phyloP scores from a whole-genome alignment of 1,140 invertebrate genomes.

The Drosophila trapezifrons region DNA sequence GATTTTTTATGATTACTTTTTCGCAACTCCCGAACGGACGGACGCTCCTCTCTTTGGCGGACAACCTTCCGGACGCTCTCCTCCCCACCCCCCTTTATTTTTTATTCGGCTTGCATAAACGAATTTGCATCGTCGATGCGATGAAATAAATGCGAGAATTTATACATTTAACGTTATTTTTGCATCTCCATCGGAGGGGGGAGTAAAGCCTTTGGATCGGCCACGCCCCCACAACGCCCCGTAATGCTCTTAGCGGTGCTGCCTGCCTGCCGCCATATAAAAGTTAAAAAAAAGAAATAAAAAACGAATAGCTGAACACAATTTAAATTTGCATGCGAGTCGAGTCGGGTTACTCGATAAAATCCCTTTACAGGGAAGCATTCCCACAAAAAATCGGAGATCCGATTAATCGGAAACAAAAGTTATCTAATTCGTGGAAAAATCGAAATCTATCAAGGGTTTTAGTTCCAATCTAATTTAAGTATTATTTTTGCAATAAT shows the following conservation, averaged over 20 bases:
- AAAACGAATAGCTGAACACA: conserved; percentile 19
- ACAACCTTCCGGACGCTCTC: conserved; percentile 7
- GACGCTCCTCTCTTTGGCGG: neutral
- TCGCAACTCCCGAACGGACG: conserved; percentile 4
- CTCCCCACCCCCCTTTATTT: neutral
- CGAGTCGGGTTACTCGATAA: neutral
- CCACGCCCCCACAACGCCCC: conserved; percentile 11
- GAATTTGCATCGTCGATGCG: conserved; percentile 58
- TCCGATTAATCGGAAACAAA: neutral
- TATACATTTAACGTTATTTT: conserved; percentile 54
- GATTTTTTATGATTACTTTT: conserved; percentile 64
- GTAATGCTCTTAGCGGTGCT: conserved; percentile 45
- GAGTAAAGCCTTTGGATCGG: conserved; percentile 14
- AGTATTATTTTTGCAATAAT: too few relatives aligned
- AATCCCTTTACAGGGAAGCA: neutral
- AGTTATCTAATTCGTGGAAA: neutral
- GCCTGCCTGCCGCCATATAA: conserved; percentile 14
- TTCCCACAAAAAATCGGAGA: neutral
- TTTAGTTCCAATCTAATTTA: too few relatives aligned
- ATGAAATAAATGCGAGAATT: conserved; percentile 63
- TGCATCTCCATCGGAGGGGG: conserved; percentile 24
- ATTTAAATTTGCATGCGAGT: conserved; percentile 46
- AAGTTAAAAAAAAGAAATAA: conserved; percentile 12
- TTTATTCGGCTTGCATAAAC: conserved; percentile 41
- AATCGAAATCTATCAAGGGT: neutral